These are phyloP conservation scores for Phrynocephalus vlangalii DNA, from an alignment of 2,797 vertebrate species.

Conservation along the genomic window DNA sequence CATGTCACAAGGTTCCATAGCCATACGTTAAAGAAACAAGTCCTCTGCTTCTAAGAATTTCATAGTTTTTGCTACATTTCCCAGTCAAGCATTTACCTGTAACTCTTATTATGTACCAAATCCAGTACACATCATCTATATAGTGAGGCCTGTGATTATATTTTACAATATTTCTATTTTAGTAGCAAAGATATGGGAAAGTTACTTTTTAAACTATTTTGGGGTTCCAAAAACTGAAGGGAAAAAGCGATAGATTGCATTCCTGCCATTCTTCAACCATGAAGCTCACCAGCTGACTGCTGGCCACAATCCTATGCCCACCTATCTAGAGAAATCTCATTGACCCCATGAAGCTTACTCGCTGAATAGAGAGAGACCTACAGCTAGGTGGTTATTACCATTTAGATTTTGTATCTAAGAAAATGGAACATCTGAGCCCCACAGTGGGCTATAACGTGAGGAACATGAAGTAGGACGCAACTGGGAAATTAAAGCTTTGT, in stretches of 20 bases:
- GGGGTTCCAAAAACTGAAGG: no score
- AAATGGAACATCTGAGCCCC: background rate
- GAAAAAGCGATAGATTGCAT: no score
- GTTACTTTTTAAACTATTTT: no score
- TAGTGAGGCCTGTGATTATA: background rate
- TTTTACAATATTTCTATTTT: background rate
- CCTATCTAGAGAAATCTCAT: background rate
- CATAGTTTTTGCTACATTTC: no score
- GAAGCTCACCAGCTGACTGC: background rate
- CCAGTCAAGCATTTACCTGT: no score
- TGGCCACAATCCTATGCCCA: background rate
- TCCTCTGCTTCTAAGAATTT: background rate
- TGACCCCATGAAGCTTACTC: background rate
- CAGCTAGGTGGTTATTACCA: slow-evolving; percentile 12
- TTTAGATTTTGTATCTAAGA: background rate
- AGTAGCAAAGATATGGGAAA: no score
- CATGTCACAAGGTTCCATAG: background rate
- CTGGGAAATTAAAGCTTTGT: background rate
- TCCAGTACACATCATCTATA: background rate
- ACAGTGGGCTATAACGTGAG: background rate
- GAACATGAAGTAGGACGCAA: background rate
- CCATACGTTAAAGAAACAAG: background rate
- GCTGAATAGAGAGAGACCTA: background rate
- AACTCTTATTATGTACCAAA: background rate
- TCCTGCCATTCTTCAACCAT: background rate